A percentile compares a stretch with the other conserved stretches of the same genome.
Conservation (phyloP, 37 sponge, comb jelly and placozoan species). For the Petrosia ficiformis region DNA sequence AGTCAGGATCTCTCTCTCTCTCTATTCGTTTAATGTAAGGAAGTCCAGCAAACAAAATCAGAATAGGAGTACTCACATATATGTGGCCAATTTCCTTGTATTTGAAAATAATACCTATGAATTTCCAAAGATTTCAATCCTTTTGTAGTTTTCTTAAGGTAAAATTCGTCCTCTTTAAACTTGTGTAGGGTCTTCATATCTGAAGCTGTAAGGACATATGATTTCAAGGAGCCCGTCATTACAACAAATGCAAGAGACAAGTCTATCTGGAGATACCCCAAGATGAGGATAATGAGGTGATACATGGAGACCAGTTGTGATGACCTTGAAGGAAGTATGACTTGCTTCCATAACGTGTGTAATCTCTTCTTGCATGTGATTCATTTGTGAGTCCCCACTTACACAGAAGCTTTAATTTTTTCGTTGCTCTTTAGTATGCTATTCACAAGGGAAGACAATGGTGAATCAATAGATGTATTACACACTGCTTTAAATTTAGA, state of each 20-base stretch:
- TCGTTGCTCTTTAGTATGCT: neutral
- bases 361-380: neutral
- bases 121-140: neutral
- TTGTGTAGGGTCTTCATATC: neutral
- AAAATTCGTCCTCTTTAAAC: too few relatives aligned
- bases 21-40: neutral
- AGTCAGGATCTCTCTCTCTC: neutral
- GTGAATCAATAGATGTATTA: conserved; percentile 3
- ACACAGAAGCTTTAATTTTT: neutral
- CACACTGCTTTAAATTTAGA: neutral
- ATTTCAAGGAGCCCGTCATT: neutral
- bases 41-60: conserved; percentile 3
- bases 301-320: neutral
- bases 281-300: neutral
- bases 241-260: neutral
- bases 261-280: conserved; percentile 3
- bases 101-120: neutral
- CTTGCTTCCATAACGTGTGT: neutral
- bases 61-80: neutral
- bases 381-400: neutral
- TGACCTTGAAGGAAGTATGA: neutral
- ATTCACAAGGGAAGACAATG: neutral
- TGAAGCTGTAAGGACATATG: neutral
- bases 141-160: too few relatives aligned
- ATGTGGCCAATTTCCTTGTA: neutral